Percentiles rank a stretch among this genome's conserved stretches.
These are phyloP conservation scores for Heteronetta atricapilla DNA, from an alignment of 2,113 vertebrate species.

Conservation along the genomic window DNA sequence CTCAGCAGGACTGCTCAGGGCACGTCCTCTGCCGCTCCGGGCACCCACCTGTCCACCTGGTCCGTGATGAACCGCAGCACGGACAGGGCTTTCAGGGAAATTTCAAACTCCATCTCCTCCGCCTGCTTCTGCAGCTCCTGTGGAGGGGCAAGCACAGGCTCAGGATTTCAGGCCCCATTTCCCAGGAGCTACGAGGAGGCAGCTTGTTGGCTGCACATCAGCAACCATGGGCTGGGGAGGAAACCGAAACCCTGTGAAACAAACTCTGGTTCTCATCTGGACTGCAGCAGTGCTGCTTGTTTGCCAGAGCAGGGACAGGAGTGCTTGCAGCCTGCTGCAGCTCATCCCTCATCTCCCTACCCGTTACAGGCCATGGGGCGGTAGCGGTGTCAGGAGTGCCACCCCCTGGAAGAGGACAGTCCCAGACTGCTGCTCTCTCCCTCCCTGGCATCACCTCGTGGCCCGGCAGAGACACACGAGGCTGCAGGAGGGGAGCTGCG, in stretches of 20 bases:
- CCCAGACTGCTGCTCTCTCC: not conserved
- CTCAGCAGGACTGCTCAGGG: accelerated
- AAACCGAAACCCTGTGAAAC: constrained; percentile 2
- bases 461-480: not conserved
- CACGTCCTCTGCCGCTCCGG: not conserved
- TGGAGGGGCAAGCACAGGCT: not conserved
- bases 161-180: not conserved
- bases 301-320: not conserved
- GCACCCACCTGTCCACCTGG: constrained; percentile 84
- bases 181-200: not conserved
- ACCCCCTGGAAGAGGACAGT: not conserved
- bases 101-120: constrained; percentile 87
- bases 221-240: not conserved
- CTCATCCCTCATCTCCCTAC: not conserved
- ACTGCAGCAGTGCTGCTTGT: not conserved
- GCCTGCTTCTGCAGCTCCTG: constrained; percentile 89
- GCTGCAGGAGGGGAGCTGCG: not conserved
- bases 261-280: not conserved
- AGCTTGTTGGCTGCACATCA: not conserved
- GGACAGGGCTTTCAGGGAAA: constrained; percentile 89
- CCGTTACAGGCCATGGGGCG: accelerated
- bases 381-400: not conserved
- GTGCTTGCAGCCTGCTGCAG: not conserved
- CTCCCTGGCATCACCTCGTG: not conserved
- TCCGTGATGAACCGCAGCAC: constrained; percentile 93